phyloP scores from a whole-genome alignment of 53 echinoderm and acorn worm genomes.

The Apostichopus leukothele region DNA sequence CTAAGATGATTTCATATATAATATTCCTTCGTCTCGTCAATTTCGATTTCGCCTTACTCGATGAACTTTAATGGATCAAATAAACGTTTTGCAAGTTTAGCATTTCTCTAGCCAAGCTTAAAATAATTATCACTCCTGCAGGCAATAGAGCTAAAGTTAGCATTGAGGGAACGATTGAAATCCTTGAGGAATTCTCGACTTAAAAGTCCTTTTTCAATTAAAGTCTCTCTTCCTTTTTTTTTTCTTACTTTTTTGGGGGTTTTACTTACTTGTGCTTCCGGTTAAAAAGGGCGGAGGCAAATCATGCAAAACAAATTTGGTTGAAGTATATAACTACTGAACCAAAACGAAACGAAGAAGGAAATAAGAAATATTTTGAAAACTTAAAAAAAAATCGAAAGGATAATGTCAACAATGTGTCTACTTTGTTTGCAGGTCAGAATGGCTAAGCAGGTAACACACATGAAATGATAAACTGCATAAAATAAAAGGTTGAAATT shows the following conservation, averaged over 20 bases:
- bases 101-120: constrained; percentile 1
- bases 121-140: neutral
- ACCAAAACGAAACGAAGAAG: too few relatives aligned
- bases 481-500: too few relatives aligned
- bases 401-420: too few relatives aligned
- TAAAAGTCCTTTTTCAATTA: neutral
- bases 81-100: constrained; percentile 3
- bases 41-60: neutral
- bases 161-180: neutral
- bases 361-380: too few relatives aligned
- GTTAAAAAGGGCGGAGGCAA: neutral
- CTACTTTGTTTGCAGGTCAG: too few relatives aligned
- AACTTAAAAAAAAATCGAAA: too few relatives aligned
- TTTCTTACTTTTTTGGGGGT: too few relatives aligned
- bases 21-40: constrained; percentile 12
- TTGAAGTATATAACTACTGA: too few relatives aligned
- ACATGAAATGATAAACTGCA: too few relatives aligned
- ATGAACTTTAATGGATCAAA: neutral
- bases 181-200: neutral
- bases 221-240: neutral
- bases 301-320: neutral
- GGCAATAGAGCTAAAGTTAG: neutral
- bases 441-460: too few relatives aligned
- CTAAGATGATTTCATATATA: neutral
- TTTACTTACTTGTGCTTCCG: neutral